phyloP scores from a whole-genome alignment of 2,888 invertebrate species.

The Plagodis pulveraria region DNA sequence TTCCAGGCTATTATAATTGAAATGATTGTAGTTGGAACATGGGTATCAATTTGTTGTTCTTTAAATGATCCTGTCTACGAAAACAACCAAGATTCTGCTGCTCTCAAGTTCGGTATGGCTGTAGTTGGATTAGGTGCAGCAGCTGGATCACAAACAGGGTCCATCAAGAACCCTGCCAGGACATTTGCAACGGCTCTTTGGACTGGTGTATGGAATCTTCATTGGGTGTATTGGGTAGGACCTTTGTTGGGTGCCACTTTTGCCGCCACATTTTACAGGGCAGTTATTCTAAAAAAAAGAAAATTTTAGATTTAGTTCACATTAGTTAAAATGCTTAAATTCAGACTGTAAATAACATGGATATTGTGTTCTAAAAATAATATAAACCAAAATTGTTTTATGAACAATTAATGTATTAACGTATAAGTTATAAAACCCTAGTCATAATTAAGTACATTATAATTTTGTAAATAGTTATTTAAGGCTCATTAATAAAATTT shows the following conservation, averaged over 20 bases:
- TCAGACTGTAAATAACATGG: too few relatives aligned
- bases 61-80: constrained; percentile 90
- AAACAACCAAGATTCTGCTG: constrained; percentile 86
- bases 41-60: constrained; percentile 88
- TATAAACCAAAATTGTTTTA: not conserved
- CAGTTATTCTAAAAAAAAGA: constrained; percentile 48
- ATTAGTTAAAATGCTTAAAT: too few relatives aligned
- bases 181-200: constrained; percentile 89
- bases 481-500: too few relatives aligned
- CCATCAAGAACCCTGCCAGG: constrained; percentile 90
- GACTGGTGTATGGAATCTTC: constrained; percentile 86
- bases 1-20: constrained; percentile 87
- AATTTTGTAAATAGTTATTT: not conserved
- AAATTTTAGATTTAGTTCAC: not conserved
- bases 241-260: constrained; percentile 74
- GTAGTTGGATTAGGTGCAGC: constrained; percentile 87
- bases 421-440: not conserved
- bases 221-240: constrained; percentile 91
- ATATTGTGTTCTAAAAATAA: too few relatives aligned
- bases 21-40: constrained; percentile 85
- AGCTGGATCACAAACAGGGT: constrained; percentile 89
- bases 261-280: constrained; percentile 61
- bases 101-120: constrained; percentile 88
- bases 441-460: not conserved
- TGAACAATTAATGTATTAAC: not conserved